These are phyloP conservation scores for Chrysocyon brachyurus DNA, from an alignment of 2,797 vertebrate genomes.

Conservation along the genomic window DNA sequence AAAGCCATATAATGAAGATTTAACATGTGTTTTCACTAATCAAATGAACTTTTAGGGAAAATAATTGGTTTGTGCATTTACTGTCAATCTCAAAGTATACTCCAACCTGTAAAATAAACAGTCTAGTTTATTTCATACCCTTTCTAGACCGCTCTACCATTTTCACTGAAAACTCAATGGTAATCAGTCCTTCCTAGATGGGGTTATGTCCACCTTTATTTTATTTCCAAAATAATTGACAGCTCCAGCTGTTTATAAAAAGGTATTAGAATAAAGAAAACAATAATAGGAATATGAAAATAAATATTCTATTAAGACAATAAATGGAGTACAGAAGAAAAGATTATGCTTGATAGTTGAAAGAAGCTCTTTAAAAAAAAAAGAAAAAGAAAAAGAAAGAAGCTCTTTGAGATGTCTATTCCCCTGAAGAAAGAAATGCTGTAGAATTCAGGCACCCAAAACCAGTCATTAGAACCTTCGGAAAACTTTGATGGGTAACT, in stretches of 20 bases:
- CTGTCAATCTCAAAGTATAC: not conserved
- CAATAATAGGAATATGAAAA: not conserved
- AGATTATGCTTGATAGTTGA: not conserved
- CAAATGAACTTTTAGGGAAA: not conserved
- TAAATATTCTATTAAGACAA: not conserved
- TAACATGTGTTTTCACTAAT: not conserved
- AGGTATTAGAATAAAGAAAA: not conserved
- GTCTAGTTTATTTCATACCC: not conserved
- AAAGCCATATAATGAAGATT: not conserved
- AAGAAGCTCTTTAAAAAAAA: not conserved
- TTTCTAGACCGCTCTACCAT: not conserved
- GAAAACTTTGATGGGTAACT: not conserved
- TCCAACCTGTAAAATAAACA: not conserved
- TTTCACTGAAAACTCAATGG: not conserved
- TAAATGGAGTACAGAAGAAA: not conserved
- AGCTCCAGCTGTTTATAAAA: not conserved
- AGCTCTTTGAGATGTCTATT: not conserved
- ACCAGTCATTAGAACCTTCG: not conserved
- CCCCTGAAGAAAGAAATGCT: not conserved
- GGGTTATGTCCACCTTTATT: not conserved
- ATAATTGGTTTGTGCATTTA: not conserved
- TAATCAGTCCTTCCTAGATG: not conserved
- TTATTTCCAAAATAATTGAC: conserved; percentile 37
- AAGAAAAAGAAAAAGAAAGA: too few species aligned
- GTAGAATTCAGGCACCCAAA: not conserved